Evolutionary conservation across 2,797 vertebrate genomes (phyloP).

Genomic region (Myotis pilosus): DNA sequence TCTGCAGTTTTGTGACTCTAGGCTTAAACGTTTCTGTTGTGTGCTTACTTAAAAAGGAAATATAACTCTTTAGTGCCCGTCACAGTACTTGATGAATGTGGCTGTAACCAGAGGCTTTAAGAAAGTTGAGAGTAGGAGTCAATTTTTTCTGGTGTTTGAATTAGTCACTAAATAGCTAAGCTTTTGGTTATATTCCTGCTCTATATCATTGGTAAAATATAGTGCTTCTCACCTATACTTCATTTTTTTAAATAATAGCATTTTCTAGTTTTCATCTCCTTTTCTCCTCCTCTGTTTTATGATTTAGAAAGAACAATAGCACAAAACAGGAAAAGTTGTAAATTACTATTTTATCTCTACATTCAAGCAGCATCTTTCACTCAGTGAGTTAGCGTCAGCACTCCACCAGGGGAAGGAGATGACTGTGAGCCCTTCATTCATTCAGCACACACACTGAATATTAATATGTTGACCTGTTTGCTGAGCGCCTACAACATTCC

Average conservation of each 20-base stretch:
- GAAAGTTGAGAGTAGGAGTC: neutral
- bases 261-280: neutral
- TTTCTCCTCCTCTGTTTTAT: neutral
- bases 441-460: neutral
- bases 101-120: neutral
- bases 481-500: neutral
- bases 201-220: neutral
- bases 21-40: conserved; percentile 7
- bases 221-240: neutral
- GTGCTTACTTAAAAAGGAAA: neutral
- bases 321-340: neutral
- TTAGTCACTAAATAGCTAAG: neutral
- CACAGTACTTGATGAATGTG: neutral
- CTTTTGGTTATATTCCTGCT: neutral
- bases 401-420: neutral
- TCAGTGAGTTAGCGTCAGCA: neutral
- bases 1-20: neutral
- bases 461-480: neutral
- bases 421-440: neutral
- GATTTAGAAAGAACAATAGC: neutral
- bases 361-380: neutral
- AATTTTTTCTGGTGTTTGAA: conserved; percentile 12
- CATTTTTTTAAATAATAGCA: neutral
- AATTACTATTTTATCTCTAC: conserved; percentile 2
- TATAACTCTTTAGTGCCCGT: neutral